Conservation (phyloP, 2,888 invertebrate genomes). For the Zaprionus lineosus region DNA sequence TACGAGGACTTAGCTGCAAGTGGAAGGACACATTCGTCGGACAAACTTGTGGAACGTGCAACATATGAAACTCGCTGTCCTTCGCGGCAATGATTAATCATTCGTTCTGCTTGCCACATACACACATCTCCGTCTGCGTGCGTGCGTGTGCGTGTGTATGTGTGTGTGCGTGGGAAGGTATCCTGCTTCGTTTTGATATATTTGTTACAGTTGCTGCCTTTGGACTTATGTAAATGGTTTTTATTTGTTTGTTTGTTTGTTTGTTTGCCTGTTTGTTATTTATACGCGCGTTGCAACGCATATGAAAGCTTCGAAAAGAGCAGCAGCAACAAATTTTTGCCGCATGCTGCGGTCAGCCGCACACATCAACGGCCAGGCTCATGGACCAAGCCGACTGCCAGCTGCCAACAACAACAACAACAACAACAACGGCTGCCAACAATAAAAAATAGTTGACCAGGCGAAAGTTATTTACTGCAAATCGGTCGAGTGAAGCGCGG, state of each 20-base stretch:
- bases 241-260: constrained; percentile 5
- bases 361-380: constrained; percentile 69
- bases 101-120: background rate
- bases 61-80: background rate
- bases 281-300: constrained; percentile 46
- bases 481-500: constrained; percentile 59
- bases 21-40: too few species aligned
- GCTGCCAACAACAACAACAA: constrained; percentile 14
- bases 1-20: too few species aligned
- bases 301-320: constrained; percentile 26
- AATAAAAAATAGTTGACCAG: constrained; percentile 49
- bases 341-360: constrained; percentile 73
- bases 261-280: constrained; percentile 23
- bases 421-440: constrained; percentile 21
- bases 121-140: too few species aligned
- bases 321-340: constrained; percentile 34
- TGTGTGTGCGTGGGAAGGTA: too few species aligned
- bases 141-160: too few species aligned
- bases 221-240: constrained; percentile 14
- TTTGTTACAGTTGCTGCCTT: constrained; percentile 64
- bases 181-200: constrained; percentile 61
- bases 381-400: constrained; percentile 24
- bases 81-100: background rate
- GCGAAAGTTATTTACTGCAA: constrained; percentile 74
- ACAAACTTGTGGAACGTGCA: background rate